A percentile compares a stretch with the other conserved stretches of the same genome.
Conservation (phyloP, 2,797 vertebrate species). For the Ctenopoma multispine region DNA sequence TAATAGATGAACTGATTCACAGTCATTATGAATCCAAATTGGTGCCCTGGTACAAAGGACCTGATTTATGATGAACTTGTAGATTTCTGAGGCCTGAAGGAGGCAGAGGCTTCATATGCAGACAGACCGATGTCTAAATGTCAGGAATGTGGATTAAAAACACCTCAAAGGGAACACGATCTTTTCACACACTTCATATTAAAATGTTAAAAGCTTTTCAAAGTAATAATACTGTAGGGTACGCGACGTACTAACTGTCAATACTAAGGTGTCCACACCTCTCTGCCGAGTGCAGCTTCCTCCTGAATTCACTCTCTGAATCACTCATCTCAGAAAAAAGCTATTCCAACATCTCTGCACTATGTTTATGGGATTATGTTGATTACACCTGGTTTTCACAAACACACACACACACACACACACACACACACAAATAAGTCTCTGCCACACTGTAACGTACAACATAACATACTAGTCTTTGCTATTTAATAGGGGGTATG, state of each 20-base stretch:
- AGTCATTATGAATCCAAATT: constrained; percentile 46
- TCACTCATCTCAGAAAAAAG: no score
- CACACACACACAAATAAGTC: background rate
- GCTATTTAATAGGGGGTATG: no score
- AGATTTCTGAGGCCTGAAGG: constrained; percentile 22
- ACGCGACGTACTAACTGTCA: background rate
- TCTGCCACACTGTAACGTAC: no score
- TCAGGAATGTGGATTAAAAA: background rate
- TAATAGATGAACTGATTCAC: constrained; percentile 60
- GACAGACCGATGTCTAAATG: constrained; percentile 2
- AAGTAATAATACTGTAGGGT: background rate
- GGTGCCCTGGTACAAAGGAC: constrained; percentile 28
- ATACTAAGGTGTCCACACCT: no score
- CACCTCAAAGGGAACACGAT: background rate
- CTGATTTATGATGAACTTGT: constrained; percentile 35
- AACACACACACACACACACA: no score
- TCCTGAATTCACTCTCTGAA: no score
- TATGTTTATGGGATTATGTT: background rate
- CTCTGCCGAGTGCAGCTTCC: no score
- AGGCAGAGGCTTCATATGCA: constrained; percentile 5
- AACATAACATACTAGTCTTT: no score
- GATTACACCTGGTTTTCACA: constrained; percentile 14
- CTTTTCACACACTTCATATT: background rate
- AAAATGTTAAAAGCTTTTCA: background rate
- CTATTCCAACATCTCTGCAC: background rate